Percentiles rank a stretch among this genome's conserved stretches.
Conservation (phyloP, 2,113 vertebrate species). For the Anolis carolinensis region DNA sequence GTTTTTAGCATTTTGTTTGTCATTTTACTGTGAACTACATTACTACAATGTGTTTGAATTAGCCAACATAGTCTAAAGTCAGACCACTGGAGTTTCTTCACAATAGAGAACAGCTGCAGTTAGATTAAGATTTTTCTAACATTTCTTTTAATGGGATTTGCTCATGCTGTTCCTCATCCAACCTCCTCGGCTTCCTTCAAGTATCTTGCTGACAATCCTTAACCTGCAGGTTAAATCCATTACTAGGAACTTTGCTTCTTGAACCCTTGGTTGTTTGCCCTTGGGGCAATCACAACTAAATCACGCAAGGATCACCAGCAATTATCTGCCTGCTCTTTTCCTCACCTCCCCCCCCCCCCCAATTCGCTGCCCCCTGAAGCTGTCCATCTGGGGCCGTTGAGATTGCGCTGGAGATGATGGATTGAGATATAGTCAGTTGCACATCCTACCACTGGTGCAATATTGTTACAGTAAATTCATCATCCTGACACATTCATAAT, state of each 20-base stretch:
- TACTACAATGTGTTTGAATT: not conserved
- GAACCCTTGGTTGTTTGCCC: not conserved
- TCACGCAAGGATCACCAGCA: not conserved
- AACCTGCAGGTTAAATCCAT: constrained; percentile 17
- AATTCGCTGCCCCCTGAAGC: not conserved
- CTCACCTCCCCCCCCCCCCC: not conserved
- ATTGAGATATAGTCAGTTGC: constrained; percentile 15
- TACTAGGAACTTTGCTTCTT: constrained; percentile 16
- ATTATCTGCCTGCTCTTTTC: constrained; percentile 6
- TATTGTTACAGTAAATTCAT: constrained; percentile 23
- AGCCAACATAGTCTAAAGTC: not conserved
- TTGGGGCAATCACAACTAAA: constrained; percentile 11
- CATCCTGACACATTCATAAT: constrained; percentile 35
- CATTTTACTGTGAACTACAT: not conserved
- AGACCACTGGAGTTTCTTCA: not conserved
- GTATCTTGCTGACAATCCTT: not conserved
- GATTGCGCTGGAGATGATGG: constrained; percentile 11
- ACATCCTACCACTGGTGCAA: not conserved
- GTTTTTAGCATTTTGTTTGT: not conserved
- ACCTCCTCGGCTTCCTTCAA: not conserved
- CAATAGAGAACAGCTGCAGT: not conserved
- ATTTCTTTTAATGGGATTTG: not conserved
- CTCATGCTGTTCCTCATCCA: not conserved
- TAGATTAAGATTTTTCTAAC: not conserved
- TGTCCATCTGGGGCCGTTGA: not conserved